Base-by-base conservation (phyloP, 2,888 invertebrate species). In the Belgica antarctica region DNA sequence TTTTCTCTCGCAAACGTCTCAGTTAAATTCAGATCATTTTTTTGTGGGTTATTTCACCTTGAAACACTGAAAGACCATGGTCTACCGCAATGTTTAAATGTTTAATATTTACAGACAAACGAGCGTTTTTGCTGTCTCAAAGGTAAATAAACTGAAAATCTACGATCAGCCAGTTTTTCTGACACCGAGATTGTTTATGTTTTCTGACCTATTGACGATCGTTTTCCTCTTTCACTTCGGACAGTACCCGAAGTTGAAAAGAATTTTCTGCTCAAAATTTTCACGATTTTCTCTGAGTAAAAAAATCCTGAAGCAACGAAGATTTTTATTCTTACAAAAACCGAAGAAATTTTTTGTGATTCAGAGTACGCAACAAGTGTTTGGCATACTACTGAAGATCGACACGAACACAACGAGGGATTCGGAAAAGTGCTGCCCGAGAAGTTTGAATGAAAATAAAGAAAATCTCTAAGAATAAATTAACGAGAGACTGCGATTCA, bases 201-300 rank as follows among this genome's bases (percentile, higher is more conserved):
- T 2, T 41, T 10, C 41, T 41, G 41, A 41, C 41, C 41, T 15
- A 41, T n/a, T 41, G 41, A n/a, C n/a, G n/a, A n/a, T n/a, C n/a
- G n/a, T n/a, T n/a, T n/a, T n/a, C 41, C 41, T n/a, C 41, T n/a
- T 3, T n/a, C 12, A 41, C 41, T 41, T 41, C 41, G n/a, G 41
- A 5, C 5, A 41, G 15, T 5, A 5, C 22, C 7, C 52, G 52
- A 52, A 52, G 52, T 2, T 17, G 52, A 2, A 5, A 52, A 22
- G 52, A 52, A 52, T 52, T 52, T 52, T 52, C 22, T 52, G 19
- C 52, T 52, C 52, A 52, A 41, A 41, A 41, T 19, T 17, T 52
- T 52, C 41, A 12, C 15, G 41, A 41, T 3, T 22, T 52, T 52
- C n/a, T 52, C 12, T 52, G 52, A 52, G 52, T 17, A 22, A 52